Percentiles rank a stretch among this genome's conserved stretches.
These are phyloP conservation scores for Pipra filicauda DNA, from an alignment of 2,113 vertebrate species.

Conservation along the genomic window DNA sequence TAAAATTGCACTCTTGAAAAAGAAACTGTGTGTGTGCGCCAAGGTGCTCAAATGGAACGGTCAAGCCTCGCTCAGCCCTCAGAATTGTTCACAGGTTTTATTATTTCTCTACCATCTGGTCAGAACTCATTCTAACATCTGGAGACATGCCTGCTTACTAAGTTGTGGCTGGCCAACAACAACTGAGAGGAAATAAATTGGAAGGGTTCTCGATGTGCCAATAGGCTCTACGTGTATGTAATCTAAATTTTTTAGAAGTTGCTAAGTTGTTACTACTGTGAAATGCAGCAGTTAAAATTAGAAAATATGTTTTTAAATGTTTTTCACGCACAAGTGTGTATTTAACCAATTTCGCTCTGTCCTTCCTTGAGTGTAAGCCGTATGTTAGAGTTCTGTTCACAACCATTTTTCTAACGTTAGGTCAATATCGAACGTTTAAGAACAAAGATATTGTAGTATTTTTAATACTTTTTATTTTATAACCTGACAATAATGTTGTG, in stretches of 20 bases:
- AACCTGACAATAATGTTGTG: background rate
- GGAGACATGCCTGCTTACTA: background rate
- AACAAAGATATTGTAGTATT: background rate
- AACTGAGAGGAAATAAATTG: background rate
- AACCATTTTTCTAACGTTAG: background rate
- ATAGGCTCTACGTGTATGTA: background rate
- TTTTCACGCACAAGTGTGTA: background rate
- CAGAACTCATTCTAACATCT: background rate
- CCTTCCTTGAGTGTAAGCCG: background rate
- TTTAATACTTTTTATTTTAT: background rate
- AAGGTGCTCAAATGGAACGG: background rate
- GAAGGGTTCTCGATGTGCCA: background rate
- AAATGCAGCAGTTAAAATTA: background rate
- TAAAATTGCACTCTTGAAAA: background rate
- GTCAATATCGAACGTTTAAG: background rate
- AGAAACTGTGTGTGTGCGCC: background rate
- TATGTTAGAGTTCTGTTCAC: background rate
- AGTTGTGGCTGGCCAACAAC: background rate
- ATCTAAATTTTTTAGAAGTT: background rate
- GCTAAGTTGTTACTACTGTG: background rate
- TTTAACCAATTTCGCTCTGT: background rate
- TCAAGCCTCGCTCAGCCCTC: background rate
- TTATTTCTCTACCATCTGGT: constrained; percentile 33
- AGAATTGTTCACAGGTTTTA: background rate
- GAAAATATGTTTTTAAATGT: background rate